A percentile compares a stretch with the other conserved stretches of the same genome.
phyloP scores from a whole-genome alignment of 2,888 invertebrate species.

The Sphaerophoria rueppellii region DNA sequence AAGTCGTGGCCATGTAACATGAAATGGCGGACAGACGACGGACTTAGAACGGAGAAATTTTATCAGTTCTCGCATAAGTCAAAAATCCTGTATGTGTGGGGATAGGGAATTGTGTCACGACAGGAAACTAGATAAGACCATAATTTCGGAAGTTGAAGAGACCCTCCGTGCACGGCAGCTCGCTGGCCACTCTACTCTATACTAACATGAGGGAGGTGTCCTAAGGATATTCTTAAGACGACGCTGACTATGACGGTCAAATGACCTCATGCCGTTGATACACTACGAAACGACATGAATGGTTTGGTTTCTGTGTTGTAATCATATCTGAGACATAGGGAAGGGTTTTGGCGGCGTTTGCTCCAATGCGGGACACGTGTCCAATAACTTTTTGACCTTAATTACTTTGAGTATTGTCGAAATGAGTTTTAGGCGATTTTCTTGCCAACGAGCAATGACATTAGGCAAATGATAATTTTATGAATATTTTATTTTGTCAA shows the following conservation, averaged over 20 bases:
- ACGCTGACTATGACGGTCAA: constrained; percentile 18
- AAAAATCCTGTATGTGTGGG: constrained; percentile 75
- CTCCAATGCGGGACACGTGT: constrained; percentile 50
- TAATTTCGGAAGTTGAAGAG: constrained; percentile 78
- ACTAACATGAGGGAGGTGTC: constrained; percentile 49
- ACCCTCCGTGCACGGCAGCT: constrained; percentile 39
- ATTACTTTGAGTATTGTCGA: constrained; percentile 39
- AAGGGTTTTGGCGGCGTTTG: constrained; percentile 27
- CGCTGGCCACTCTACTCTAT: constrained; percentile 49
- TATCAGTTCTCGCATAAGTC: constrained; percentile 74
- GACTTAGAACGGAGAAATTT: constrained; percentile 45
- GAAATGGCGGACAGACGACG: constrained; percentile 12
- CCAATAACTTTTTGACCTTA: constrained; percentile 65
- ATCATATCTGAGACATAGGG: constrained; percentile 51
- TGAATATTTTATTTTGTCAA: constrained; percentile 16
- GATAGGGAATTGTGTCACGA: constrained; percentile 82
- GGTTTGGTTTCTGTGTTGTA: constrained; percentile 36
- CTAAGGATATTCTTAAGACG: constrained; percentile 54
- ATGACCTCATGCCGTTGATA: constrained; percentile 56
- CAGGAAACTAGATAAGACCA: constrained; percentile 82
- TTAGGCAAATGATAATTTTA: constrained; percentile 29
- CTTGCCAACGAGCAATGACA: neutral
- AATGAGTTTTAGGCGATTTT: neutral
- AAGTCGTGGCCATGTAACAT: constrained; percentile 52
- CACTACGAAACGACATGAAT: constrained; percentile 56